Base-by-base conservation (phyloP, 1,140 invertebrate species). In the Panulirus ornatus region DNA sequence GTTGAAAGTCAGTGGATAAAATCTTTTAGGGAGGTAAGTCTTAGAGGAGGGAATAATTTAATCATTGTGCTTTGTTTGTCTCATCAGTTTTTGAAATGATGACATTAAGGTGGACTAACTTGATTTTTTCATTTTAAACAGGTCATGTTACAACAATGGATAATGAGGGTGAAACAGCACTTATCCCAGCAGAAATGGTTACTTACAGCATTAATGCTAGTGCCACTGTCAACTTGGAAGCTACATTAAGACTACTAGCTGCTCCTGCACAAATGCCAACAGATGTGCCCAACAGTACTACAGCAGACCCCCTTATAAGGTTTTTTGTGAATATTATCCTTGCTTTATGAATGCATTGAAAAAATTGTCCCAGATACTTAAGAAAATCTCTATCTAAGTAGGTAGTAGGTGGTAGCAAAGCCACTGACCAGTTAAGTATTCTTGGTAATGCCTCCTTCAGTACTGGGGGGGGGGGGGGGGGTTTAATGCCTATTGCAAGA, bases 141-240 rank as follows among this genome's bases (percentile, higher is more conserved):
- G 95, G 95, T 34, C 95, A 97, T 93, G 94, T 96, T 1, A 93
- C 97, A 73, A 95, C 96, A 70, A 95, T 96, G 94, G 96, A 96
- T 88, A 95, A 95, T 88, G 96, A 96, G 79, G 97, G 97, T 0
- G 97, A 98, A 93, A 96, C 95, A 2, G 95, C 96, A 8, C 94
- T 96, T 91, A 96, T 98, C 92, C 97, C 97, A 0, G 93, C 95
- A 0, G 96, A 97, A 93, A 95, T 98, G 75, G 96, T 97, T 93
- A 94, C 95, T 36, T 96, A 96, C 93, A 97, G 96, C 91, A 95
- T 96, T 40, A 93, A 94, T 85, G 95, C 96, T 92, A 93, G 93
- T 11, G 94, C 94, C 85, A 94, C 94, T 83, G 94, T 94, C 34
- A 94, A 96, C 92, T 93, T 96, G 5, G 94, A 95, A 16, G 94